These are phyloP conservation scores for Chrysotoxum bicinctum DNA, from an alignment of 2,888 invertebrate species.

Conservation along the genomic window DNA sequence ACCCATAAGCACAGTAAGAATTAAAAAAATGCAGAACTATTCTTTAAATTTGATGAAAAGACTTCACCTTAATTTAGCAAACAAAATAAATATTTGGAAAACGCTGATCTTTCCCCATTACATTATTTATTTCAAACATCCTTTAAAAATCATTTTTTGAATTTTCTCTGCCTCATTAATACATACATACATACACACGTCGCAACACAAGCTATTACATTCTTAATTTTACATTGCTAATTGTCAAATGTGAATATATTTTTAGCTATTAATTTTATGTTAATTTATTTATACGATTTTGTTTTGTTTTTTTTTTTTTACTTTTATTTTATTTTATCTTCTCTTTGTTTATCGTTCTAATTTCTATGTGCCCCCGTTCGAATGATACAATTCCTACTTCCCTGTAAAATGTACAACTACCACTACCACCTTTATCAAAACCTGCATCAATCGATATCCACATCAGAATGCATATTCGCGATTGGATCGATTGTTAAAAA, in stretches of 20 bases:
- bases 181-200: no score
- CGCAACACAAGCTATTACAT: conserved; percentile 24
- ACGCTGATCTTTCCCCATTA: not conserved
- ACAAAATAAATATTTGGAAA: conserved; percentile 28
- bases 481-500: conserved; percentile 68
- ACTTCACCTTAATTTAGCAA: no score
- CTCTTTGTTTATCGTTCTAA: conserved; percentile 59
- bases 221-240: conserved; percentile 28
- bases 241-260: conserved; percentile 11
- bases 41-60: no score
- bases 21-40: no score
- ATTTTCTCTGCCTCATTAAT: not conserved
- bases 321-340: conserved; percentile 49
- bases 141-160: no score
- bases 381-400: conserved; percentile 68
- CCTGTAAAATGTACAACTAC: conserved; percentile 51
- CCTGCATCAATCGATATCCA: conserved; percentile 35
- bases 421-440: conserved; percentile 31
- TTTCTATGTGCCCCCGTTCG: conserved; percentile 70
- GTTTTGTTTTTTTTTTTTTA: conserved; percentile 24
- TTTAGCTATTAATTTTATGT: not conserved
- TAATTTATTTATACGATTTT: conserved; percentile 6
- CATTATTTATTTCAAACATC: no score
- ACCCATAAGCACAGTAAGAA: no score
- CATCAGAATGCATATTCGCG: conserved; percentile 65